Evolutionary conservation across 2,888 invertebrate species (phyloP), one percentile per base, ranked within the genome.

Genomic region (Hymenopus coronatus): DNA sequence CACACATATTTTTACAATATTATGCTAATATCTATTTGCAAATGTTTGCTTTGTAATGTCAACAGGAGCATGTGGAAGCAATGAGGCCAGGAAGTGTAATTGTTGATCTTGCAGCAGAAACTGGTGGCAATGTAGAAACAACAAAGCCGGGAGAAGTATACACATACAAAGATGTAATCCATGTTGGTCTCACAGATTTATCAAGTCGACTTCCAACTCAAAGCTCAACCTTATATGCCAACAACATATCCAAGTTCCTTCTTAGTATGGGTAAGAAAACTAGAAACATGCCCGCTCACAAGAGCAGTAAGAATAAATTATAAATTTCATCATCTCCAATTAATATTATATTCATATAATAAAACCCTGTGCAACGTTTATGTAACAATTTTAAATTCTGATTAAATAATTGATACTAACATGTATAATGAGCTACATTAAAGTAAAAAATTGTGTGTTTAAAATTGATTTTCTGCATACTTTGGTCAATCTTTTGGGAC

Each of bases 11-110:
- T 70, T 70, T 20, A 20, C 54, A 70, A 25, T 25, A 70, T 70
- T 25, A 14, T 20, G 2, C 25, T 70, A 70, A 70, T 25, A 70
- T 25, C 6, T 6, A 70, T 20, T 15, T 20, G 14, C 14, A 6
- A 70, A 46, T 27, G 30, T 91, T 91, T 91, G 84, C 90, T 20
- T 25, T 70, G 54, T 8, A 15, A 70, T 20, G 2, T 20, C 25
- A 70, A 70, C 54, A 97, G 96, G 96, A 96, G 92, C 97, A 97
- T 92, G 94, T 97, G 33, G 95, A 96, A 81, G 94, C 95, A 87
- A 98, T 98, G 97, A 97, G 97, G 91, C 97, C 97, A 0, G 98
- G 98, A 46, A 97, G 97, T 91, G 98, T 98, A 40, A 95, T 98
- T 83, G 98, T 98, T 2, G 98, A 98, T 93, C 93, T 98, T 91